phyloP scores from a whole-genome alignment of 2,113 vertebrate species.

The Xenopus laevis region DNA sequence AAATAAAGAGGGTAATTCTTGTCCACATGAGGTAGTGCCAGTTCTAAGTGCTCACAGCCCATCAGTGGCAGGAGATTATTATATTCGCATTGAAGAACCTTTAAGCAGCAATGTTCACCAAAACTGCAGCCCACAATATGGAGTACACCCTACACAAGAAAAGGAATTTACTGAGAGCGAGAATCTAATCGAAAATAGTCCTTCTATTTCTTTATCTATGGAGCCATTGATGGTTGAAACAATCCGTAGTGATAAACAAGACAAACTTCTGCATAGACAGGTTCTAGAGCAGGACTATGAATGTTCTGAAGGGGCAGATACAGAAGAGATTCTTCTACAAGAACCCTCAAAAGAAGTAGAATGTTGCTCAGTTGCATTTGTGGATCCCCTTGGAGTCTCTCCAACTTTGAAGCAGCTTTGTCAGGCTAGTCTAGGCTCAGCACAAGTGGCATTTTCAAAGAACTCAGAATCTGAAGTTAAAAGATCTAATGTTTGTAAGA shows the following conservation, averaged over 20 bases:
- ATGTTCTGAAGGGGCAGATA: slow-evolving; percentile 53
- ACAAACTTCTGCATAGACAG: slow-evolving; percentile 3
- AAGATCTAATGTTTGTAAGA: background rate
- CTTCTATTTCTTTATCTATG: slow-evolving; percentile 74
- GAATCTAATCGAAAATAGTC: slow-evolving; percentile 66
- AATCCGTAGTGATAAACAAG: slow-evolving; percentile 62
- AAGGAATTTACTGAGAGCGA: slow-evolving; percentile 50
- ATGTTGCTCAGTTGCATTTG: slow-evolving; percentile 58
- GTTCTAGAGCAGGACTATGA: slow-evolving; percentile 58
- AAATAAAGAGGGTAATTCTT: slow-evolving; percentile 61
- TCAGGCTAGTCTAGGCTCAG: background rate
- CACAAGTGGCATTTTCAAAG: background rate
- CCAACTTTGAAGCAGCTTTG: slow-evolving; percentile 49
- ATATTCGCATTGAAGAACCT: slow-evolving; percentile 89
- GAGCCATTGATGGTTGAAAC: slow-evolving; percentile 81
- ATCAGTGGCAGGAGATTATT: slow-evolving; percentile 84
- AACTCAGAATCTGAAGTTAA: background rate
- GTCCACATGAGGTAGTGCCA: slow-evolving; percentile 76
- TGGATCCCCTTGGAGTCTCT: slow-evolving; percentile 71
- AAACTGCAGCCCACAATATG: slow-evolving; percentile 75
- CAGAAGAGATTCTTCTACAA: slow-evolving; percentile 60
- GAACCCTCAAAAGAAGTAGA: slow-evolving; percentile 54
- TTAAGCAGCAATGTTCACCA: slow-evolving; percentile 69
- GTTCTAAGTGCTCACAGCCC: slow-evolving; percentile 89
- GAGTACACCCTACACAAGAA: slow-evolving; percentile 58